phyloP scores from a whole-genome alignment of 2,113 vertebrate genomes.

The Ophiodon elongatus region DNA sequence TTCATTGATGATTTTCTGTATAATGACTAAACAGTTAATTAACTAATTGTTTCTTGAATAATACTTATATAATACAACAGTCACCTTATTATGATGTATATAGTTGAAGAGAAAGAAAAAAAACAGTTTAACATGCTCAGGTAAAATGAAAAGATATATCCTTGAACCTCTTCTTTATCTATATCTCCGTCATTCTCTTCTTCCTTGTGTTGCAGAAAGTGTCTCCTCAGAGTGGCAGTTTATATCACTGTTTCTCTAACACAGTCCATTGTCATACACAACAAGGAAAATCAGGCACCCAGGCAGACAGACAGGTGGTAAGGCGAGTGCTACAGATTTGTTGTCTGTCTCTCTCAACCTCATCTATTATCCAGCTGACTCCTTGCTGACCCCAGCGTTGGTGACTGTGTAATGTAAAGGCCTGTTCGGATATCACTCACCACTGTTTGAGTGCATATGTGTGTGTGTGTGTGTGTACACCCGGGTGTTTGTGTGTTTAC shows the following conservation, averaged over 20 bases:
- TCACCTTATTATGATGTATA: background rate
- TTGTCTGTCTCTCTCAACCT: constrained; percentile 54
- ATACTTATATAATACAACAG: background rate
- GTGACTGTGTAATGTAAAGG: constrained; percentile 43
- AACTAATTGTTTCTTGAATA: background rate
- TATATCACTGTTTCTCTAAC: constrained; percentile 11
- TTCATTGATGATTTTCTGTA: background rate
- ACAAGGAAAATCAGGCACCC: constrained; percentile 24
- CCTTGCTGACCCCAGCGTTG: constrained; percentile 65
- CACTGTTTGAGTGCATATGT: constrained; percentile 28
- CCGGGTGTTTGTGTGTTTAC: constrained; percentile 17
- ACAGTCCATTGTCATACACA: constrained; percentile 21
- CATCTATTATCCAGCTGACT: constrained; percentile 80
- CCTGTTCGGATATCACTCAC: constrained; percentile 59
- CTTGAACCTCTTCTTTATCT: constrained; percentile 28
- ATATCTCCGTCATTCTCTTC: background rate
- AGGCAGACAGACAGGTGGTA: constrained; percentile 25
- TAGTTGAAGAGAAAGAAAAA: background rate
- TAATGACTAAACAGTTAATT: background rate
- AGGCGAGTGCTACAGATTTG: constrained; percentile 54
- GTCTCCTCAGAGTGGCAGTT: constrained; percentile 20
- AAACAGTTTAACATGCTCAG: background rate
- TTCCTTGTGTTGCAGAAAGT: constrained; percentile 7
- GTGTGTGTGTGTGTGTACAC: constrained; percentile 9
- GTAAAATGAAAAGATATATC: background rate